Evolutionary conservation across 1,140 invertebrate genomes (phyloP), one percentile per base, ranked within the genome.

Genomic region (Penaeus indicus): DNA sequence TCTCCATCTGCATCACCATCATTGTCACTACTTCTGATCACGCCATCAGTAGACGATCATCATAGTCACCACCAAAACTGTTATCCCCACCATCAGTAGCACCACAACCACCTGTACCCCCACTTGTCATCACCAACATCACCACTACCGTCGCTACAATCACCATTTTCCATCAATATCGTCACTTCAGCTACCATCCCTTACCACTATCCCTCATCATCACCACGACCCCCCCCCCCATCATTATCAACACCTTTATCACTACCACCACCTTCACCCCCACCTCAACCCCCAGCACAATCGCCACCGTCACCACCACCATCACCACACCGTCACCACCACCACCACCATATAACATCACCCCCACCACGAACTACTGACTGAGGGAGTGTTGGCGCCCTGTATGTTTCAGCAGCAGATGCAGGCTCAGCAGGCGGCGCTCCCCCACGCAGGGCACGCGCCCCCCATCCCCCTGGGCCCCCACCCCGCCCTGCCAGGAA

Each of bases 361-460:
- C 47, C 47, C 8, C 47, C 47, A 54, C 47, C 47, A 54, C 8
- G 47, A 54, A 54, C 47, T 86, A 61, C 88, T 92, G 64, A 88
- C 16, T 27, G 11, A 27, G 69, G 22, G 42, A 42, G 25, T 61
- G 38, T 32, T 80, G 32, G 78, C 32, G 75, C 89, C 88, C 90
- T 90, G 90, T 83, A 89, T 91, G 85, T 92, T 91, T 86, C 92
- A 94, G 92, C 97, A 97, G 93, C 97, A 98, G 94, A 97, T 98
- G 96, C 97, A 98, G 92, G 97, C 97, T 13, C 95, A 97, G 92
- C 96, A 97, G 93, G 88, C 90, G 1, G 89, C 90, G 21, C 92
- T 98, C 89, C 90, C 90, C 75, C 96, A 97, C 92, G 95, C 94
- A 38, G 89, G 90, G 13, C 96, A 97, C 92, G 95, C 94, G 27